Base-by-base conservation (phyloP, 2,888 invertebrate genomes). In the Cephus pygmeus region DNA sequence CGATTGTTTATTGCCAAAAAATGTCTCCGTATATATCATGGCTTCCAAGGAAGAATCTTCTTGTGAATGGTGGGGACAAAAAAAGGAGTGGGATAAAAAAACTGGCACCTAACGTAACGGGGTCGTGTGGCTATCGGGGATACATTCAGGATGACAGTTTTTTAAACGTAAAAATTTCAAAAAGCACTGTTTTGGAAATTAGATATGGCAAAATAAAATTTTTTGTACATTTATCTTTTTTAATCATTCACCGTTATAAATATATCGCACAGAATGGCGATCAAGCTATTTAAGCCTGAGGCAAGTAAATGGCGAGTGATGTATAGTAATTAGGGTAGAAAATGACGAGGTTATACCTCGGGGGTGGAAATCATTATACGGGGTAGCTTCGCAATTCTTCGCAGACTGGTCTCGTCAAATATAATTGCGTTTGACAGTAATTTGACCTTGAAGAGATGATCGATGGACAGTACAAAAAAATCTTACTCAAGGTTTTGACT, bases 1-100 rank as follows among this genome's bases (percentile, higher is more conserved):
- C 88, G 84, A 87, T 88, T 88, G 88, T 89, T 90, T 89, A 90
- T 89, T 87, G 85, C 88, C 85, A 84, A 85, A 87, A 87, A 86
- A 87, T 85, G 82, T 86, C 84, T 85, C 84, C 79, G 78, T 81
- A 82, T 82, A 82, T 83, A 84, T 85, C 85, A 56, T 23, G 40
- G 40, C 23, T 56, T 56, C 2, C 40, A 23, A 56, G 40, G 40
- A 56, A 56, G 23, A 56, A 2, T 23, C 23, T 56, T 56, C 23
- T 23, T 12, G 40, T 15, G 40, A 15, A 56, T 23, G 40, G 40
- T 56, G 40, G 40, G 40, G 40, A 35, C 12, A 2, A 23, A 23
- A 23, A 23, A 23, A 6, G 40, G 40, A 56, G 23, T 6, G 23
- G 40, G 23, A 56, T 23, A 23, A 56, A 56, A 40, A 56, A 56